Percentiles rank a stretch among this genome's conserved stretches.
phyloP scores from a whole-genome alignment of 2,797 vertebrate genomes.

The Geotrypetes seraphini region DNA sequence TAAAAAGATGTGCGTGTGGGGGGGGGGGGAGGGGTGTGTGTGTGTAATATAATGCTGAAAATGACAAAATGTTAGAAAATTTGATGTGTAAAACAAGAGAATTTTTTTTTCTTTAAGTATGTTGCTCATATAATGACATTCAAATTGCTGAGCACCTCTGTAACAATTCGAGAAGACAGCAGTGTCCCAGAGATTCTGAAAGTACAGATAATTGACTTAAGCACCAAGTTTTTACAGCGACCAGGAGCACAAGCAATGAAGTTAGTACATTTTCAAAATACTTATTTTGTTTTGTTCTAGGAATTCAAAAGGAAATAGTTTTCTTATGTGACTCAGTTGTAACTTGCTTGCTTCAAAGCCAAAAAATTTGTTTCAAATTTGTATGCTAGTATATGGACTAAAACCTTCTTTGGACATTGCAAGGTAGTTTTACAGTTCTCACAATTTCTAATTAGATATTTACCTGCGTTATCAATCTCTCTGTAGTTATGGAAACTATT shows the following conservation, averaged over 20 bases:
- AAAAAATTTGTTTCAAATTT: neutral
- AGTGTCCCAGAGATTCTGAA: conserved; percentile 80
- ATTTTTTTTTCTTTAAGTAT: conserved; percentile 60
- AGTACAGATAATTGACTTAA: conserved; percentile 83
- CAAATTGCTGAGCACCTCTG: conserved; percentile 77
- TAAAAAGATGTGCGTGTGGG: too few relatives aligned
- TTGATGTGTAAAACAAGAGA: too few relatives aligned
- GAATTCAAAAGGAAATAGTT: neutral
- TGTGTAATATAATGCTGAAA: too few relatives aligned
- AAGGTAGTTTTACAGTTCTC: too few relatives aligned
- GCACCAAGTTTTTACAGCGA: conserved; percentile 78
- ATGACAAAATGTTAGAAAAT: too few relatives aligned
- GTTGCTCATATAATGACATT: conserved; percentile 74
- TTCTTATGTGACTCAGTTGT: too few relatives aligned
- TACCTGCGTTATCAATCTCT: too few relatives aligned
- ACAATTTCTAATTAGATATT: too few relatives aligned
- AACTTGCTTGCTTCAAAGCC: neutral
- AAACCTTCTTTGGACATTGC: neutral
- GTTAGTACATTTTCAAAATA: conserved; percentile 43
- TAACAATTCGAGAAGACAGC: conserved; percentile 73
- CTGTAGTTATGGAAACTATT: too few relatives aligned
- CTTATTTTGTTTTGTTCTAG: conserved; percentile 6
- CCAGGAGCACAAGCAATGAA: conserved; percentile 88
- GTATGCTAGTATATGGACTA: neutral
- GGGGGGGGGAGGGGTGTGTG: too few relatives aligned